phyloP scores from a whole-genome alignment of 2,888 invertebrate species.

The Tryphoninae sp. region DNA sequence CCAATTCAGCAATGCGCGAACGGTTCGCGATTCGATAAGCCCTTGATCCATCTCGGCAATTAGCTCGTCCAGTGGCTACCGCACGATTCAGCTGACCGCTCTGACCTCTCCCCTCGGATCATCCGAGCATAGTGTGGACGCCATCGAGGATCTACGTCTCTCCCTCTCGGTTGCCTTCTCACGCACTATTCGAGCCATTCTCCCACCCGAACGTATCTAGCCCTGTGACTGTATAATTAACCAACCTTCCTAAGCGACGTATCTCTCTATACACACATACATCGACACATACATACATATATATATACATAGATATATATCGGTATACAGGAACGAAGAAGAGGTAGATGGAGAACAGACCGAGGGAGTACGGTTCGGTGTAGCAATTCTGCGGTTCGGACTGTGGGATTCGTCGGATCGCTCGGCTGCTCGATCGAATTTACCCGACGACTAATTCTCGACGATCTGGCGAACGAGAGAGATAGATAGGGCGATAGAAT shows the following conservation, averaged over 20 bases:
- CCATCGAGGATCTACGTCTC: constrained; percentile 10
- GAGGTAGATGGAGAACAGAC: constrained; percentile 32
- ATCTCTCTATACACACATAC: too few species aligned
- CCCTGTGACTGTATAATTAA: constrained; percentile 72
- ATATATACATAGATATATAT: constrained; percentile 18
- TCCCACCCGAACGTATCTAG: constrained; percentile 59
- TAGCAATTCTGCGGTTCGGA: constrained; percentile 56
- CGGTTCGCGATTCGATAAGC: constrained; percentile 72
- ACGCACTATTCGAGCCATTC: constrained; percentile 50
- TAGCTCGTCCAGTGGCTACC: constrained; percentile 69
- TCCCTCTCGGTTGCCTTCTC: constrained; percentile 42
- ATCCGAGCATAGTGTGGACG: constrained; percentile 5
- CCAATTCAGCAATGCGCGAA: constrained; percentile 59
- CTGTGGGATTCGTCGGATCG: constrained; percentile 53
- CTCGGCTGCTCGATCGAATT: constrained; percentile 54
- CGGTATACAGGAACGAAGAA: constrained; percentile 36
- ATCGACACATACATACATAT: too few species aligned
- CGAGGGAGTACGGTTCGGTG: constrained; percentile 50
- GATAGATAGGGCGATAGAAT: constrained; percentile 6
- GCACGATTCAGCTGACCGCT: constrained; percentile 59
- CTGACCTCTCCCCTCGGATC: constrained; percentile 44
- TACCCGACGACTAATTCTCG: constrained; percentile 53
- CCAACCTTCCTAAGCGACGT: constrained; percentile 62
- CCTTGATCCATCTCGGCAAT: constrained; percentile 77
- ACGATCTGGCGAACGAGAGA: constrained; percentile 39